Base-by-base conservation (phyloP, 2,113 vertebrate genomes). In the Gasterosteus nipponicus region DNA sequence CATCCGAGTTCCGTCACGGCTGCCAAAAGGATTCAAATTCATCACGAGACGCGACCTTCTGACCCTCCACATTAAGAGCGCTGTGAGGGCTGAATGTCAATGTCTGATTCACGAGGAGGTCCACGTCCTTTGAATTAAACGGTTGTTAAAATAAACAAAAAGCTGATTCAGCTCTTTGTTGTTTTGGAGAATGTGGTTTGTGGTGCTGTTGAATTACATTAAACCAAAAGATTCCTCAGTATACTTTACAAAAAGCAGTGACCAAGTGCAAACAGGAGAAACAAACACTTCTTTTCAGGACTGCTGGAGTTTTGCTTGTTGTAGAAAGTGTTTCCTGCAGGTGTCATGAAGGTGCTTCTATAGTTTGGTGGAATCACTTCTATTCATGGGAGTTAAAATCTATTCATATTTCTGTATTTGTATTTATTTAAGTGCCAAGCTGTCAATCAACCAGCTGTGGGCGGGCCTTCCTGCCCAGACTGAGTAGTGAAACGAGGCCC, bases 31-130 rank as follows among this genome's bases (percentile, higher is more conserved):
- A 77, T 64, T 70, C 69, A 2, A 19, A 83, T 73, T 75, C 46
- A 81, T 76, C 73, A 81, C 49, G 64, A 69, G 76, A 53, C 29
- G 18, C 1, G 69, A 69, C 15, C 54, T 22, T 58, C 59, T 68
- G 66, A 84, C 64, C 75, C 14, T 26, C 16, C 38, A 18, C 31
- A 65, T 14, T 35, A 68, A 38, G 33, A 38, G 60, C 54, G 7
- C 10, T 2, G 57, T 5, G 61, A 15, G 3, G 22, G 44, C 31
- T n/a, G 19, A 11, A 44, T 54, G 38, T 22, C 68, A 49, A n/a
- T 22, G 22, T 4, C 4, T 22, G 22, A 57, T 49, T 41, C 51
- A 49, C 10, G 26, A 41, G 10, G 26, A 38, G n/a, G 2, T 35
- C 7, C 10, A 39, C 9, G 33, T 70, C 19, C 35, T 62, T 61